Base-by-base conservation (phyloP, 2,888 invertebrate species). In the Melanophora roralis region DNA sequence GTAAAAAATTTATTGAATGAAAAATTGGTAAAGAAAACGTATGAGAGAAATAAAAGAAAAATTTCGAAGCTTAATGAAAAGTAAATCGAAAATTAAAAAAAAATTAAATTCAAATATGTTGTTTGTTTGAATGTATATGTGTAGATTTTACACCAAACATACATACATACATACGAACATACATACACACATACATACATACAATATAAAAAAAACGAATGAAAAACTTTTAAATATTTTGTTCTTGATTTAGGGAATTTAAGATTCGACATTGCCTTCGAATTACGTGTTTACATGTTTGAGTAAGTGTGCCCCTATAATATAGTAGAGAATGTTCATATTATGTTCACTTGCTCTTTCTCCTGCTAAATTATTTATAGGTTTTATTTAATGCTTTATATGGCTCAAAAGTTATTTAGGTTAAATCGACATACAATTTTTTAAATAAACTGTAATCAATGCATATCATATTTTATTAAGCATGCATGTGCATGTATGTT, bases 381-480 rank as follows among this genome's bases (percentile, higher is more conserved):
- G 55, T 75, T 68, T 73, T 73, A 73, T 76, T 76, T 72, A 80
- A 80, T 67, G 67, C 72, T 75, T 79, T 72, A 51, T 80, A 76
- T 80, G 76, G 76, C 72, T 76, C 80, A 76, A 73, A 76, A 68
- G 73, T 72, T 64, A 74, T 78, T 73, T 78, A 55, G 78, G 72
- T 72, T 67, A 78, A 67, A 62, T 78, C 60, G 60, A 67, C 73
- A 72, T 60, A 73, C 14, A 53, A 34, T 60, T 53, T 49, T 47
- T 16, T 57, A 2, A 32, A 36, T 64, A 51, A 80, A 76, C 38
- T 68, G 72, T 68, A 80, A 80, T 80, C 76, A 80, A 80, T 80
- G 73, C 73, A 57, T 67, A 64, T 65, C 60, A 21, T 38, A 65
- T 64, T 51, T 64, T 64, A 14, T 36, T 49, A 55, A 32, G 43